phyloP scores from a whole-genome alignment of 2,888 invertebrate species.

The Drosophila eohydei region DNA sequence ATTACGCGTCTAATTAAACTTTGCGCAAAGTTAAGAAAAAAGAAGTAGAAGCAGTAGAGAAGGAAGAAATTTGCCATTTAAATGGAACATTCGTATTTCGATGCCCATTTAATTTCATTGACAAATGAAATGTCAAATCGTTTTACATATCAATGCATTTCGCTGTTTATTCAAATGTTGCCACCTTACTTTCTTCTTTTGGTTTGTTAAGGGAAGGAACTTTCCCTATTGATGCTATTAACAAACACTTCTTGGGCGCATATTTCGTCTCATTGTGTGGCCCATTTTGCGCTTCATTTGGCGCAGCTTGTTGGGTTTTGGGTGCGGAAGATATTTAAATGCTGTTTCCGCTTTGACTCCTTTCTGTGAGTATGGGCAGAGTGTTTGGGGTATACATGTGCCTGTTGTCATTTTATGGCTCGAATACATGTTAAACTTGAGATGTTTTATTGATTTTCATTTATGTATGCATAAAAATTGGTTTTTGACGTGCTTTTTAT shows the following conservation, averaged over 20 bases:
- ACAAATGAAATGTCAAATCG: constrained; percentile 76
- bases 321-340: constrained; percentile 69
- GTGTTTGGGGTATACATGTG: background rate
- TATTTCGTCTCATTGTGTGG: constrained; percentile 61
- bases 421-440: constrained; percentile 32
- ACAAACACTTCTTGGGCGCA: constrained; percentile 48
- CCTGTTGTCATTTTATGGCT: constrained; percentile 50
- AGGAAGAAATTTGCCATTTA: constrained; percentile 18
- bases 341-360: constrained; percentile 54
- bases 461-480: constrained; percentile 75
- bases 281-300: constrained; percentile 75
- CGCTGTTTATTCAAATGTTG: constrained; percentile 48
- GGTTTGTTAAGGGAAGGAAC: constrained; percentile 22
- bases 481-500: constrained; percentile 73
- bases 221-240: constrained; percentile 66
- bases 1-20: constrained; percentile 40
- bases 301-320: constrained; percentile 34
- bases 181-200: constrained; percentile 22
- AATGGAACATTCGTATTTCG: constrained; percentile 30
- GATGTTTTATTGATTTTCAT: constrained; percentile 77
- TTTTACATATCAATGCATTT: constrained; percentile 76
- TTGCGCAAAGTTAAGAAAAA: constrained; percentile 10
- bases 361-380: constrained; percentile 8
- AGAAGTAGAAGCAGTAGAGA: background rate
- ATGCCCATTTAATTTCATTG: constrained; percentile 73